Evolutionary conservation across 35 echinoderm and acorn worm genomes (phyloP), one percentile per base, ranked within the genome.

Genomic region (Ophioderma brevispina): DNA sequence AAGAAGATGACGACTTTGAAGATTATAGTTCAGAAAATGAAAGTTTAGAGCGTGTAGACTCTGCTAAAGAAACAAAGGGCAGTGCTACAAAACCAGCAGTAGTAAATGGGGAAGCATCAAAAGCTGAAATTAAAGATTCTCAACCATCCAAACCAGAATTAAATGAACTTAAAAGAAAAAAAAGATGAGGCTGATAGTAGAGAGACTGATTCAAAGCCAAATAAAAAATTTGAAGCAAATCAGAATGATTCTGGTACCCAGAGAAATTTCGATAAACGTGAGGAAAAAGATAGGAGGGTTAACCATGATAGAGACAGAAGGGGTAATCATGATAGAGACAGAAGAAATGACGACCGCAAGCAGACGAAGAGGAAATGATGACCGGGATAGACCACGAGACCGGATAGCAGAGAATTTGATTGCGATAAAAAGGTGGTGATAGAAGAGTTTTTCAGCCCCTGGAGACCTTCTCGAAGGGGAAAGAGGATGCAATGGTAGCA

Each of bases 381-480:
- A 42, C 15, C 78, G 78, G 32, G 85, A 87, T 17, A 56, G 87
- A 64, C n/a, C 25, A 18, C 21, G 32, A 77, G 36, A 85, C 35
- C 1, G 50, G 4, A 88, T 70, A 78, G 40, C 38, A 38, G 43
- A 59, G 28, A 77, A 0, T 82, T 84, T 32, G 63, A 77, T 28
- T 39, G 49, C 2, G 75, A 78, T 1, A n/a, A n/a, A n/a, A n/a
- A n/a, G n/a, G n/a, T n/a, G 37, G 75, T 31, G 63, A 88, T 1
- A 89, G 79, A 80, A 76, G 76, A 76, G 87, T 79, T 35, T 82
- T 93, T 49, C 79, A 70, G 21, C 95, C 95, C 21, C 81, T 92
- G 95, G 95, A 49, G 95, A 42, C 90, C 97, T 3, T 94, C 92
- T 5, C 92, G 91, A 75, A 95, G 97, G 82, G 97, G 97, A 34